Percentiles rank a stretch among this genome's conserved stretches.
These are phyloP conservation scores for Siniperca scherzeri DNA, from an alignment of 2,797 vertebrate genomes.

Conservation along the genomic window DNA sequence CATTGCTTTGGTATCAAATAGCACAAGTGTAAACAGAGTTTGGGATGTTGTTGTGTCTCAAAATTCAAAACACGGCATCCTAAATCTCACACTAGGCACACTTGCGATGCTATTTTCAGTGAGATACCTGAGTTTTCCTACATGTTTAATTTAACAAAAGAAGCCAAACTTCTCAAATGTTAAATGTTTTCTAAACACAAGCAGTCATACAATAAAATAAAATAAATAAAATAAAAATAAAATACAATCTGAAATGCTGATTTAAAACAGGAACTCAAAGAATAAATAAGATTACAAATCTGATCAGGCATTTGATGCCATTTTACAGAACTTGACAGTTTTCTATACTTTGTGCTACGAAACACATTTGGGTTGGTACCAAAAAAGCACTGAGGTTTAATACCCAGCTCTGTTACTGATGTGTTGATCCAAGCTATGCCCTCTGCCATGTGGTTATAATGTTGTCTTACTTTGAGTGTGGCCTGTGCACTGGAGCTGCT, in stretches of 20 bases:
- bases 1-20: neutral
- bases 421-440: neutral
- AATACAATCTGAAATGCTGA: neutral
- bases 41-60: neutral
- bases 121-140: neutral
- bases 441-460: neutral
- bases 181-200: neutral
- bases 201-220: neutral
- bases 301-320: neutral
- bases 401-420: neutral
- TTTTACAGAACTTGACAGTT: neutral
- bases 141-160: neutral
- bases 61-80: neutral
- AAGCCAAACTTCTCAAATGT: neutral
- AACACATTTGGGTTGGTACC: neutral
- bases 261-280: neutral
- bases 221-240: neutral
- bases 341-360: neutral
- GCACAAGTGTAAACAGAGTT: neutral
- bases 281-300: neutral
- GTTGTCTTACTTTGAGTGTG: constrained; percentile 91
- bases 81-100: neutral
- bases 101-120: too few relatives aligned
- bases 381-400: neutral
- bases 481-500: constrained; percentile 89